These are phyloP conservation scores for Apodemia hepburni DNA, from an alignment of 2,888 invertebrate genomes.

Conservation along the genomic window DNA sequence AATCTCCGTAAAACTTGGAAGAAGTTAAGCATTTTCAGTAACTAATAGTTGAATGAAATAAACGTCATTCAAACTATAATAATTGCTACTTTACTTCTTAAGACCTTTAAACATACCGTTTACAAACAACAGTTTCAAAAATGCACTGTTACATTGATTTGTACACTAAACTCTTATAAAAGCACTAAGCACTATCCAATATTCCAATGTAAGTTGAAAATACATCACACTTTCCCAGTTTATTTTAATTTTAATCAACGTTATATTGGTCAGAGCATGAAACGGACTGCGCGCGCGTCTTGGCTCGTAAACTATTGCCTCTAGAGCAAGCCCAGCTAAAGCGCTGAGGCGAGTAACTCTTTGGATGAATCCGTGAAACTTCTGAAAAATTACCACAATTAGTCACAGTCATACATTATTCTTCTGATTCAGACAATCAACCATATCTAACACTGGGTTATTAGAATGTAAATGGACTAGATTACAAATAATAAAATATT, in stretches of 20 bases:
- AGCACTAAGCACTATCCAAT: conserved; percentile 23
- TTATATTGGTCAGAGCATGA: conserved; percentile 63
- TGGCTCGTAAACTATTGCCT: conserved; percentile 44
- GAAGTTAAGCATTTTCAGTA: too few relatives aligned
- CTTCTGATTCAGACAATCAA: conserved; percentile 23
- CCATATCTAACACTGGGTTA: background rate
- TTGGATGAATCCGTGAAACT: conserved; percentile 38
- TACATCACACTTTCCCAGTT: conserved; percentile 50
- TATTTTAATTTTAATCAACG: conserved; percentile 64
- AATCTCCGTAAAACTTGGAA: too few relatives aligned
- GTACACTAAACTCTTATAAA: background rate
- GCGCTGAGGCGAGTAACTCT: conserved; percentile 48
- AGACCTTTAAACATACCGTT: conserved; percentile 29
- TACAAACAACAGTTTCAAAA: conserved; percentile 14
- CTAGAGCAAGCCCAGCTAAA: conserved; percentile 45
- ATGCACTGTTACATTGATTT: conserved; percentile 22
- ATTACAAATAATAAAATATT: conserved; percentile 6
- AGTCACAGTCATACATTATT: conserved; percentile 42
- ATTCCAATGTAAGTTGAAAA: conserved; percentile 33
- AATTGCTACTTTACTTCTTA: conserved; percentile 24
- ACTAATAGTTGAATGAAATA: background rate
- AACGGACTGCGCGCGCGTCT: conserved; percentile 61
- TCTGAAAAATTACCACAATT: conserved; percentile 42
- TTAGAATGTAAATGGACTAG: conserved; percentile 4
- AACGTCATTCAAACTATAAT: conserved; percentile 13